These are phyloP conservation scores for Typhlichthys eigenmanni DNA, from an alignment of 2,797 vertebrate genomes.

Conservation along the genomic window DNA sequence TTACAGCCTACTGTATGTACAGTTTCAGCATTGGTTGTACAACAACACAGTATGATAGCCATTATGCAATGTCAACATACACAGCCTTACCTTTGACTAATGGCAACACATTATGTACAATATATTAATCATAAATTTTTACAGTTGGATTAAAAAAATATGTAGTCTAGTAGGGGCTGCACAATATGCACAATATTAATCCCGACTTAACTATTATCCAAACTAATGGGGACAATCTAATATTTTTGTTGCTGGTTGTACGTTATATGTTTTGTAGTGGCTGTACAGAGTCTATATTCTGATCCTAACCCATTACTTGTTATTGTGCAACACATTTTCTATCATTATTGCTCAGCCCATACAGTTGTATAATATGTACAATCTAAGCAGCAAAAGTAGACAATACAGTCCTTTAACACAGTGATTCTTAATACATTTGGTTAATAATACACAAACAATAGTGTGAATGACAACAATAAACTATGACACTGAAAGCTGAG, in stretches of 20 bases:
- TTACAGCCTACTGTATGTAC: conserved; percentile 58
- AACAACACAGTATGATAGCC: neutral
- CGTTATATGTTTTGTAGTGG: conserved; percentile 14
- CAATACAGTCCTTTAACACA: conserved; percentile 45
- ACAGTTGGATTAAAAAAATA: conserved; percentile 39
- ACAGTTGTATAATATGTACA: conserved; percentile 48
- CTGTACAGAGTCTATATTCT: conserved; percentile 25
- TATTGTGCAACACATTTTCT: conserved; percentile 32
- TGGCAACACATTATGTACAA: conserved; percentile 39
- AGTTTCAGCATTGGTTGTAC: conserved; percentile 21
- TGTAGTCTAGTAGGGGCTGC: neutral
- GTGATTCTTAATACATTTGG: conserved; percentile 35
- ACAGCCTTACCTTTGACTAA: conserved; percentile 38
- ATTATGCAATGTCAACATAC: conserved; percentile 57
- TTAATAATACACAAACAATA: conserved; percentile 40
- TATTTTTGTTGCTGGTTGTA: conserved; percentile 32
- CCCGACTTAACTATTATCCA: conserved; percentile 15
- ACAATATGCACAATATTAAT: conserved; percentile 35
- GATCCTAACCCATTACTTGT: conserved; percentile 27
- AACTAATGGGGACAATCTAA: conserved; percentile 35
- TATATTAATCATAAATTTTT: conserved; percentile 56
- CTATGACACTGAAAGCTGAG: conserved; percentile 20
- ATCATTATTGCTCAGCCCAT: conserved; percentile 34
- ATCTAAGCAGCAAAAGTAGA: conserved; percentile 40
- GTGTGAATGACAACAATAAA: conserved; percentile 31